These are phyloP conservation scores for Sinocyclocheilus anshuiensis DNA, from an alignment of 2,113 vertebrate species.

Conservation along the genomic window DNA sequence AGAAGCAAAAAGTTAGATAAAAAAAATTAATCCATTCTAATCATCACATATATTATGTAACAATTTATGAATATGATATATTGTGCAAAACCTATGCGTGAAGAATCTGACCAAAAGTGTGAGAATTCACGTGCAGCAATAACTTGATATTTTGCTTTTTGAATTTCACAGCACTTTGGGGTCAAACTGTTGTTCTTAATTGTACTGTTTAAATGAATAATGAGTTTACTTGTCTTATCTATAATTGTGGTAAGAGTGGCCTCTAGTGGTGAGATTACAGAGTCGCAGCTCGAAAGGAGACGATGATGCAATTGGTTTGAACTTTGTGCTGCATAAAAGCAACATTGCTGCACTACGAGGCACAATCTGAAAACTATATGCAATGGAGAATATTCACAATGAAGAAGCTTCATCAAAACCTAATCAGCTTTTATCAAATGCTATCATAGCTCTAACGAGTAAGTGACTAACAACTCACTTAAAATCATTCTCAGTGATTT, in stretches of 20 bases:
- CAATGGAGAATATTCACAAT: neutral
- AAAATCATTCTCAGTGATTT: neutral
- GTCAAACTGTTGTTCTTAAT: neutral
- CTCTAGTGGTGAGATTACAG: neutral
- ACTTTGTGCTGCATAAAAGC: neutral
- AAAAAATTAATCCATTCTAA: neutral
- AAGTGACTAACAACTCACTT: too few relatives aligned
- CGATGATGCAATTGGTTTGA: neutral
- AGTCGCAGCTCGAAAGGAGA: neutral
- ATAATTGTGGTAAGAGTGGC: neutral
- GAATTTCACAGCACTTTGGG: neutral
- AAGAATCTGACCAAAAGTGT: too few relatives aligned
- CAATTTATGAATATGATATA: too few relatives aligned
- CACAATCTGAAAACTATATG: neutral
- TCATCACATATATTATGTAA: neutral
- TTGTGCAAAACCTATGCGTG: too few relatives aligned
- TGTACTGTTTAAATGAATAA: neutral
- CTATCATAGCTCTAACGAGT: too few relatives aligned
- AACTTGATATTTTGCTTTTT: neutral
- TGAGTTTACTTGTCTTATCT: neutral
- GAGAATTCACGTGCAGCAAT: too few relatives aligned
- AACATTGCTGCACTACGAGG: neutral
- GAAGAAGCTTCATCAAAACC: neutral
- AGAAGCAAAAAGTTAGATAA: neutral
- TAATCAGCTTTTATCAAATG: too few relatives aligned